These are phyloP conservation scores for Parotocinclus haroldoi DNA, from an alignment of 2,797 vertebrate genomes.

Conservation along the genomic window DNA sequence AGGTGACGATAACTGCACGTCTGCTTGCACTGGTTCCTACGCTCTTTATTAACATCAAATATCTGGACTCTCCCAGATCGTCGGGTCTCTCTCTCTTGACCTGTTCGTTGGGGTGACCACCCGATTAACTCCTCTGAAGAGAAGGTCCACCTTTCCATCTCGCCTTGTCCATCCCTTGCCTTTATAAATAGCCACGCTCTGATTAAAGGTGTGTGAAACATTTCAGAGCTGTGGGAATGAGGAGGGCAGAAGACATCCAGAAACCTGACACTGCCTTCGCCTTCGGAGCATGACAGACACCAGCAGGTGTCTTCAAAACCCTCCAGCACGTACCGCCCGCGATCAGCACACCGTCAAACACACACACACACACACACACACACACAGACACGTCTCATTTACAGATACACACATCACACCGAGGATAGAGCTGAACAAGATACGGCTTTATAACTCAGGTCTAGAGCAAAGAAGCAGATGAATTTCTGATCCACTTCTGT, in stretches of 20 bases:
- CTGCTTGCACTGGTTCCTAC: too few relatives aligned
- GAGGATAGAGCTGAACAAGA: too few relatives aligned
- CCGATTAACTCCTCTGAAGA: too few relatives aligned
- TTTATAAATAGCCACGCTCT: slow-evolving; percentile 29
- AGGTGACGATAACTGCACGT: too few relatives aligned
- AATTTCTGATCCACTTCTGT: too few relatives aligned
- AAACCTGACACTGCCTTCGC: slow-evolving; percentile 59
- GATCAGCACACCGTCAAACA: slow-evolving; percentile 4
- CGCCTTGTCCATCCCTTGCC: slow-evolving; percentile 14
- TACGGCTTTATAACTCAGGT: too few relatives aligned
- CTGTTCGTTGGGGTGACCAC: too few relatives aligned
- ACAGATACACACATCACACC: neutral
- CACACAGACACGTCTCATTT: neutral
- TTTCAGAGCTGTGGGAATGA: slow-evolving; percentile 30
- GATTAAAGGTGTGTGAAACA: slow-evolving; percentile 31
- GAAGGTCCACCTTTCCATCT: slow-evolving; percentile 20
- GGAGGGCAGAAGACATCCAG: slow-evolving; percentile 18
- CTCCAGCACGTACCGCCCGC: slow-evolving; percentile 16
- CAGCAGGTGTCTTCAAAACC: slow-evolving; percentile 58
- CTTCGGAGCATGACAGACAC: slow-evolving; percentile 56
- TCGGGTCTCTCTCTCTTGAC: too few relatives aligned
- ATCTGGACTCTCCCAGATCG: too few relatives aligned
- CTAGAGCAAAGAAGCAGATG: too few relatives aligned
- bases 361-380: neutral
- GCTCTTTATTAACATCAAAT: too few relatives aligned